Conservation (phyloP, 2,797 vertebrate species). For the Enteromius afrohamiltoni region DNA sequence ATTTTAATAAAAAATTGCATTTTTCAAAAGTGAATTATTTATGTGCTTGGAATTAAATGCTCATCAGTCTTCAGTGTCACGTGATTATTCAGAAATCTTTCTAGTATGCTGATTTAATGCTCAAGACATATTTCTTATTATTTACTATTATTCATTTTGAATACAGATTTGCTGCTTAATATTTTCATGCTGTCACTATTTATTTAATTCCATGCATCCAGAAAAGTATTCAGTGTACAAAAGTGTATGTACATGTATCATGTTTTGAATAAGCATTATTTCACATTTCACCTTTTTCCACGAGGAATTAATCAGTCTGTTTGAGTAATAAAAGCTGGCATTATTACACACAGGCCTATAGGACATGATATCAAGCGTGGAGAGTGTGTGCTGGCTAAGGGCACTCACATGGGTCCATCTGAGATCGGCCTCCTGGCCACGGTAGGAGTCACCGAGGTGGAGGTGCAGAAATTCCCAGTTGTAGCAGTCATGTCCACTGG, state of each 20-base stretch:
- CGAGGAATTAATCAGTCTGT: not conserved
- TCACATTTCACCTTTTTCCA: not conserved
- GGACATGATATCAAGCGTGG: constrained; percentile 98
- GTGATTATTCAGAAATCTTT: not conserved
- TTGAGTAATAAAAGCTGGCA: not conserved
- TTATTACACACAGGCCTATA: constrained; percentile 84
- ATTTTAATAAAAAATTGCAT: not conserved
- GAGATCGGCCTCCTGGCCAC: constrained; percentile 97
- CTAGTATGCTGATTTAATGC: not conserved
- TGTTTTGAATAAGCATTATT: not conserved
- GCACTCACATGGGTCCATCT: constrained; percentile 97
- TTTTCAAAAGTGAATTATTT: not conserved
- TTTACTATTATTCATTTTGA: not conserved
- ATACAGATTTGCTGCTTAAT: not conserved
- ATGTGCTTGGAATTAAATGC: not conserved
- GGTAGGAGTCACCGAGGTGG: constrained; percentile 97
- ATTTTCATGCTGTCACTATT: not conserved
- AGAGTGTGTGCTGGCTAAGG: constrained; percentile 96
- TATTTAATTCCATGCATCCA: not conserved
- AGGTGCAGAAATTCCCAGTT: constrained; percentile 98
- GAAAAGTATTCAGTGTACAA: not conserved
- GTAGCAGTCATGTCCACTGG: constrained; percentile 99
- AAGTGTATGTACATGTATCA: not conserved
- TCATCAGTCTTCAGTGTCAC: not conserved
- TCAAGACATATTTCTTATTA: not conserved